Conservation (phyloP, 2,888 invertebrate genomes). For the Amphipoea lucens region DNA sequence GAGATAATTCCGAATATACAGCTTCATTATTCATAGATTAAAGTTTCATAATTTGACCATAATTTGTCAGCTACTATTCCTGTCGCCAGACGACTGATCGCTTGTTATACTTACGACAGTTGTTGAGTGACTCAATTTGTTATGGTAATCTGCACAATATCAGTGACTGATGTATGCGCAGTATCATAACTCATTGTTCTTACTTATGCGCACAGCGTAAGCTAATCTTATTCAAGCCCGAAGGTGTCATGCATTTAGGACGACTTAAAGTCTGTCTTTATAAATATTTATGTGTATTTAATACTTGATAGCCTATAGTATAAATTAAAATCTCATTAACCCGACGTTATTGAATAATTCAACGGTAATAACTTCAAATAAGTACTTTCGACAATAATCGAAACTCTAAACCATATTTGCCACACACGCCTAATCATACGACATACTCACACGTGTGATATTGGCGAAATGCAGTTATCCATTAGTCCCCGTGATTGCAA, state of each 20-base stretch:
- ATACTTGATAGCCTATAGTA: conserved; percentile 67
- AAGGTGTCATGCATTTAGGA: conserved; percentile 80
- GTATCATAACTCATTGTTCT: conserved; percentile 77
- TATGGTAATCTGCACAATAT: conserved; percentile 73
- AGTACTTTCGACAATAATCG: conserved; percentile 22
- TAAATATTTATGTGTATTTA: conserved; percentile 78
- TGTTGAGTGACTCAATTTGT: conserved; percentile 76
- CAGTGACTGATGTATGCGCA: conserved; percentile 71
- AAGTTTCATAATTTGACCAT: conserved; percentile 59
- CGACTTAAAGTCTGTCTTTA: conserved; percentile 77
- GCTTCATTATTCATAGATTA: conserved; percentile 34
- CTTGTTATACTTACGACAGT: conserved; percentile 69
- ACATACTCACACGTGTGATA: conserved; percentile 40
- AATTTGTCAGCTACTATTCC: conserved; percentile 63
- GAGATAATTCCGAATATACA: conserved; percentile 11
- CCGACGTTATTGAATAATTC: conserved; percentile 69
- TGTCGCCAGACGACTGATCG: conserved; percentile 68
- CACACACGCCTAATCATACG: conserved; percentile 23
- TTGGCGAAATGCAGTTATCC: conserved; percentile 41
- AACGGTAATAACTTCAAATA: conserved; percentile 43
- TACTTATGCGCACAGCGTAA: conserved; percentile 73
- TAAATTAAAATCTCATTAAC: conserved; percentile 72
- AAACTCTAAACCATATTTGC: conserved; percentile 13
- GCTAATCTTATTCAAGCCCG: conserved; percentile 78
- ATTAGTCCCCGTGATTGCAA: conserved; percentile 54